Percentiles rank a stretch among this genome's conserved stretches.
These are phyloP conservation scores for Pachyramphus minor DNA, from an alignment of 2,113 vertebrate genomes.

Conservation along the genomic window DNA sequence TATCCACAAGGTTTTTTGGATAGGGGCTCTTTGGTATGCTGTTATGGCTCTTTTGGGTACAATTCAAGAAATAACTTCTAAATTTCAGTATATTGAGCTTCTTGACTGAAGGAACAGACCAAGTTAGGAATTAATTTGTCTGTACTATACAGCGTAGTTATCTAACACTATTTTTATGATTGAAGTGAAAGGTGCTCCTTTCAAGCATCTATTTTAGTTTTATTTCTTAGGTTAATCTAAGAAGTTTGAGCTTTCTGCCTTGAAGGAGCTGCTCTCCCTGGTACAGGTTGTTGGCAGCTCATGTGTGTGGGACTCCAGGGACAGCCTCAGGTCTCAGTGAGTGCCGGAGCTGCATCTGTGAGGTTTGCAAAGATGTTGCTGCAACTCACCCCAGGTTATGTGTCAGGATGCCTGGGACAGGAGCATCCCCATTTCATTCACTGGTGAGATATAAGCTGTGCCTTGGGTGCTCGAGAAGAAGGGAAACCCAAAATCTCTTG, in stretches of 20 bases:
- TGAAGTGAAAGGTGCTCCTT: background rate
- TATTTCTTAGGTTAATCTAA: background rate
- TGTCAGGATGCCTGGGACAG: background rate
- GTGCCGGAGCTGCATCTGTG: background rate
- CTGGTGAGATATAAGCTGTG: background rate
- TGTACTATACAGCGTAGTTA: background rate
- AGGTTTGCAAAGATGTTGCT: background rate
- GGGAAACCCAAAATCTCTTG: background rate
- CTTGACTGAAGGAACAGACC: background rate
- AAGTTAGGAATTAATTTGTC: background rate
- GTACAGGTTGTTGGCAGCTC: background rate
- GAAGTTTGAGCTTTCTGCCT: background rate
- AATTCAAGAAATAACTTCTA: background rate
- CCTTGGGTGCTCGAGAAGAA: background rate
- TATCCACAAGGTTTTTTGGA: background rate
- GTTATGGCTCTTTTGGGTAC: background rate
- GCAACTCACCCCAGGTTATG: background rate
- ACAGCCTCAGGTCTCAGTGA: no score
- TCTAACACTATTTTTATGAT: background rate
- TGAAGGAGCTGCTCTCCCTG: background rate
- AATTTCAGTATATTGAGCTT: background rate
- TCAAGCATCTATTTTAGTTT: background rate
- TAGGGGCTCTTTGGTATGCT: background rate
- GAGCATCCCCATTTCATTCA: background rate
- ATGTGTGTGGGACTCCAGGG: rapidly evolving